Conservation (phyloP, 2,113 vertebrate genomes). For the Glareola pratincola region DNA sequence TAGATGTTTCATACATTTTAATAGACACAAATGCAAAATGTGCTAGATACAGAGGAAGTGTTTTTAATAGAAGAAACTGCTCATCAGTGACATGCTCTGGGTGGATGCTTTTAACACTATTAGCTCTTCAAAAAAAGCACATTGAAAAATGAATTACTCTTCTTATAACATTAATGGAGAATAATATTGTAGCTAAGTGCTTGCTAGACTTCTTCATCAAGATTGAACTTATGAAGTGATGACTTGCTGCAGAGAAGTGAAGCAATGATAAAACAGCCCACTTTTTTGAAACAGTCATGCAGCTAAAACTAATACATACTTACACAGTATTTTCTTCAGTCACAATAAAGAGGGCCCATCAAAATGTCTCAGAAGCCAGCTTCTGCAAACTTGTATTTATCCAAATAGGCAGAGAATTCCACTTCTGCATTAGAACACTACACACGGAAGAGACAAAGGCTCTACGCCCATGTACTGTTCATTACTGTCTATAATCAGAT, state of each 20-base stretch:
- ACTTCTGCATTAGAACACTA: not conserved
- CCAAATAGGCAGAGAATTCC: not conserved
- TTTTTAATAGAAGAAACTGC: conserved; percentile 34
- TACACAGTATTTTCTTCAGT: not conserved
- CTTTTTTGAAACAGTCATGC: not conserved
- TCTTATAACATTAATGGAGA: conserved; percentile 23
- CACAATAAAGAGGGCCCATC: not conserved
- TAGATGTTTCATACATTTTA: conserved; percentile 58
- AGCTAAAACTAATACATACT: not conserved
- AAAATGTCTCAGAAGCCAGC: not conserved
- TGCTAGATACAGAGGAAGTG: not conserved
- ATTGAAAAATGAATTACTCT: conserved; percentile 14
- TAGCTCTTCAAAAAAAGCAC: conserved; percentile 17
- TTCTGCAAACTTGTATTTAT: not conserved
- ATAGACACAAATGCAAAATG: conserved; percentile 43
- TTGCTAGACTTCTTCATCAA: not conserved
- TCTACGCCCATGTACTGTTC: not conserved
- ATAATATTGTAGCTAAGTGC: not conserved
- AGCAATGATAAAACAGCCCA: not conserved
- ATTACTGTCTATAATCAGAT: not conserved
- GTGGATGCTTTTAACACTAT: conserved; percentile 26
- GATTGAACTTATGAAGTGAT: not conserved
- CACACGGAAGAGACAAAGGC: not conserved
- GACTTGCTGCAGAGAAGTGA: not conserved
- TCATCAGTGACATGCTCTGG: conserved; percentile 29